Evolutionary conservation across 1,140 invertebrate genomes (phyloP).

Genomic region (Chironomus striatipennis): DNA sequence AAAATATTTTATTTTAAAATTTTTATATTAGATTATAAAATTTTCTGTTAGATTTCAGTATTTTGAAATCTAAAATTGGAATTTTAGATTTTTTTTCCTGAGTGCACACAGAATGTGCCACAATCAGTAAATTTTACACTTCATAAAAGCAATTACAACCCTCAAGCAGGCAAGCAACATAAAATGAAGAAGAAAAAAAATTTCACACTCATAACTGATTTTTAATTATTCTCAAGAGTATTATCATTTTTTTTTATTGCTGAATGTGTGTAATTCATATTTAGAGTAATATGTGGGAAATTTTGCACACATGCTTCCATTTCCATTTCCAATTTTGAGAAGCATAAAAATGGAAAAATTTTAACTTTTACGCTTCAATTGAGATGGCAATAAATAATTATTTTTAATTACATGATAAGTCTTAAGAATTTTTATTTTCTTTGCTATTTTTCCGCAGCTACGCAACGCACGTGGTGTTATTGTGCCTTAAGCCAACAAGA

Average conservation of each 20-base stretch:
- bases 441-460: too few species aligned
- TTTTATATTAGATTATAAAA: too few species aligned
- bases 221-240: slow-evolving; percentile 24
- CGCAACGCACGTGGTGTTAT: too few species aligned
- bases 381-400: background rate
- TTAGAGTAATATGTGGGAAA: background rate
- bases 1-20: too few species aligned
- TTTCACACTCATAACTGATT: slow-evolving; percentile 14
- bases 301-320: background rate
- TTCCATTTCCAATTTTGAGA: background rate
- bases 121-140: slow-evolving; percentile 19
- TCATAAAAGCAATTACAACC: slow-evolving; percentile 18
- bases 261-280: background rate
- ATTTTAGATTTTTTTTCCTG: too few species aligned
- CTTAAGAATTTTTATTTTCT: too few species aligned
- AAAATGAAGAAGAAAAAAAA: background rate
- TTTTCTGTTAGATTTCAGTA: too few species aligned
- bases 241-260: slow-evolving; percentile 4
- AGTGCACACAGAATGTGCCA: background rate
- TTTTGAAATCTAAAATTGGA: too few species aligned
- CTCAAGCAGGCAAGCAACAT: background rate
- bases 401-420: slow-evolving; percentile 15
- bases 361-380: background rate
- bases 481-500: too few species aligned
- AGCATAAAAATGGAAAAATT: background rate